phyloP scores from a whole-genome alignment of 2,888 invertebrate species.

The Plebejus melissa region DNA sequence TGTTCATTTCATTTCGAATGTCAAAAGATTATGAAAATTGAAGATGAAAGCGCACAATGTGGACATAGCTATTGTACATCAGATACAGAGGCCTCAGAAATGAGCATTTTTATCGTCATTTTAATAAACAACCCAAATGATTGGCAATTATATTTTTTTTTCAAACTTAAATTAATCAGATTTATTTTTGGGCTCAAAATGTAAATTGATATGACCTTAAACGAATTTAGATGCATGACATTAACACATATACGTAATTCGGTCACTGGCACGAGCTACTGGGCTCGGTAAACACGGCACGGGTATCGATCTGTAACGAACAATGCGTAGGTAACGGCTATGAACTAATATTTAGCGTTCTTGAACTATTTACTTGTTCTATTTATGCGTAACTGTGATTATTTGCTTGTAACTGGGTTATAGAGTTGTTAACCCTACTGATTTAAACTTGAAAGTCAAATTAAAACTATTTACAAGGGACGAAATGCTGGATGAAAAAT shows the following conservation, averaged over 20 bases:
- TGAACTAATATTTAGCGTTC: background rate
- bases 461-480: too few species aligned
- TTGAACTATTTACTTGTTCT: background rate
- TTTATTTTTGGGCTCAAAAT: background rate
- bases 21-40: too few species aligned
- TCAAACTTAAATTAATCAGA: background rate
- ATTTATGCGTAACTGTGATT: background rate
- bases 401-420: background rate
- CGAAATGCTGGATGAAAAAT: too few species aligned
- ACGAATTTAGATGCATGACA: constrained; percentile 5
- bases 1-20: too few species aligned
- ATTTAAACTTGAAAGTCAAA: too few species aligned
- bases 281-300: background rate
- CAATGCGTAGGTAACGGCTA: background rate
- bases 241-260: background rate
- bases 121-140: too few species aligned
- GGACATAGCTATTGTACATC: too few species aligned
- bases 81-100: too few species aligned
- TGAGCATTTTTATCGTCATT: too few species aligned
- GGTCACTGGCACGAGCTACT: constrained; percentile 1
- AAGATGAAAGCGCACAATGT: too few species aligned
- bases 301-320: constrained; percentile 5
- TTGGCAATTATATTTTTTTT: too few species aligned
- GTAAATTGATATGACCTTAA: background rate
- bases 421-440: too few species aligned